phyloP scores from a whole-genome alignment of 2,113 vertebrate species.

The Glaucomys volans region DNA sequence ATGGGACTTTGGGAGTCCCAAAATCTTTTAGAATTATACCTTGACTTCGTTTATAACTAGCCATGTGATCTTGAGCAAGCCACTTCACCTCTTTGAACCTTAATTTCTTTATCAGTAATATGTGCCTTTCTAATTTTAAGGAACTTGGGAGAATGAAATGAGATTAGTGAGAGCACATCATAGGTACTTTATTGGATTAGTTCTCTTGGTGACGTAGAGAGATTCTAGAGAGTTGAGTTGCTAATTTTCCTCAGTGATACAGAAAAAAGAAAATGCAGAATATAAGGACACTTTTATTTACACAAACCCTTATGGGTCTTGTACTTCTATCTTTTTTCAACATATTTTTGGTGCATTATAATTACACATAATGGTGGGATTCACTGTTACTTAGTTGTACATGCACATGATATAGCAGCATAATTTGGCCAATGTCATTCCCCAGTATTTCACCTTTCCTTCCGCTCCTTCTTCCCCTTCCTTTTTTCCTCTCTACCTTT shows the following conservation, averaged over 20 bases:
- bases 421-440: too few species aligned
- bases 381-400: too few species aligned
- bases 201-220: neutral
- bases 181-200: constrained; percentile 4
- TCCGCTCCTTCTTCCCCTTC: too few species aligned
- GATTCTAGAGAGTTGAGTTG: neutral
- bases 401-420: too few species aligned
- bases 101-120: neutral
- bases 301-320: neutral
- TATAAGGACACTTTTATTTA: neutral
- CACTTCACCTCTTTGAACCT: neutral
- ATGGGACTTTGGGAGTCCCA: neutral
- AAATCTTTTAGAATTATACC: neutral
- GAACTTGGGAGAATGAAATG: neutral
- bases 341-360: too few species aligned
- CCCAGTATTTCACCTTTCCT: too few species aligned
- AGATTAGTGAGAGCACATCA: neutral
- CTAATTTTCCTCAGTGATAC: neutral
- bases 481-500: too few species aligned
- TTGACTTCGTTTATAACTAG: neutral
- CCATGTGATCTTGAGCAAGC: neutral
- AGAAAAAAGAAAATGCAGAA: neutral
- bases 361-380: too few species aligned
- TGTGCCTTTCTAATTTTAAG: neutral
- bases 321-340: too few species aligned